phyloP scores from a whole-genome alignment of 1,140 invertebrate species.

The Platyura marginata region DNA sequence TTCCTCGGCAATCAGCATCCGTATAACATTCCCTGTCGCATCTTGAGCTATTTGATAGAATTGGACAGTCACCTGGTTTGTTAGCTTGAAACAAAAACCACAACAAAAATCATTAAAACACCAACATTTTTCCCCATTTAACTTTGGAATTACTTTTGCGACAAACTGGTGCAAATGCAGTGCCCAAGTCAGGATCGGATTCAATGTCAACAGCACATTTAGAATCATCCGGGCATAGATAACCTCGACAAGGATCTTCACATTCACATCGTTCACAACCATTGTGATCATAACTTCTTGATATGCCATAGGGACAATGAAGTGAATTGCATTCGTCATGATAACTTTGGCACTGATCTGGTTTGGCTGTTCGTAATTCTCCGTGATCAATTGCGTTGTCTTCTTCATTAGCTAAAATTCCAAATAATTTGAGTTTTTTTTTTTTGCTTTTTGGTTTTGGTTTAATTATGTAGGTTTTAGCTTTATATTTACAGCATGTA shows the following conservation, averaged over 20 bases:
- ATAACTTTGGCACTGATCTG: slow-evolving; percentile 29
- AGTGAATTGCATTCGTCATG: slow-evolving; percentile 35
- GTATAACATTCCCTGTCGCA: slow-evolving; percentile 54
- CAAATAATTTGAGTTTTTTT: too few relatives aligned
- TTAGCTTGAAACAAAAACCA: slow-evolving; percentile 34
- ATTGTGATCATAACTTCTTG: slow-evolving; percentile 39
- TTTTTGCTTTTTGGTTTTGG: too few relatives aligned
- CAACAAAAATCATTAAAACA: too few relatives aligned
- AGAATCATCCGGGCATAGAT: slow-evolving; percentile 39
- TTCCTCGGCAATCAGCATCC: slow-evolving; percentile 64
- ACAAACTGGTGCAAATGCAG: slow-evolving; percentile 34
- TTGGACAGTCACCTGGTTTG: slow-evolving; percentile 60
- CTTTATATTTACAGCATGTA: too few relatives aligned
- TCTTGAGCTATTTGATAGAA: slow-evolving; percentile 18
- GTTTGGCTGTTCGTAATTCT: neutral
- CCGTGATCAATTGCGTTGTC: neutral
- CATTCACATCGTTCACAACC: slow-evolving; percentile 61
- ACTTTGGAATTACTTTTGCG: slow-evolving; percentile 33
- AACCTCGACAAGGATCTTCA: slow-evolving; percentile 47
- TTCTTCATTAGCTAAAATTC: neutral
- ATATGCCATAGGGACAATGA: slow-evolving; percentile 57
- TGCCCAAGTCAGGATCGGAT: slow-evolving; percentile 25
- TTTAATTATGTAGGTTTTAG: too few relatives aligned
- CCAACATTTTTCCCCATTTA: too few relatives aligned
- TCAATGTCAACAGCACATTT: slow-evolving; percentile 43